Conservation (phyloP, 2,113 vertebrate genomes). For the Isurus oxyrinchus region DNA sequence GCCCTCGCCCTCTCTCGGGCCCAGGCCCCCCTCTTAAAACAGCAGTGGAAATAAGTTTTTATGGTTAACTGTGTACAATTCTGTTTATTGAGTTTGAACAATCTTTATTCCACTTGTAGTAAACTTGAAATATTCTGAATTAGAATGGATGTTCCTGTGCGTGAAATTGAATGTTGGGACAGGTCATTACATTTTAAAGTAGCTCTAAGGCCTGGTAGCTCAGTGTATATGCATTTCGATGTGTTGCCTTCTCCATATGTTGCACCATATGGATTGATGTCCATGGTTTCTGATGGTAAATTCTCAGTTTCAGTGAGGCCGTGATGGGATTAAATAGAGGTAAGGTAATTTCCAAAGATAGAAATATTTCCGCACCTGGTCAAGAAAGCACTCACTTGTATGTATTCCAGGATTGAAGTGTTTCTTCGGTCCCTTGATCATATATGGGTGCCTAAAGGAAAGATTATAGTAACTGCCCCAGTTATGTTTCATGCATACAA, state of each 20-base stretch:
- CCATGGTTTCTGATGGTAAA: not conserved
- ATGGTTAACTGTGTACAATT: not conserved
- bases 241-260: not conserved
- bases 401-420: not conserved
- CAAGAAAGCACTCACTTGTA: not conserved
- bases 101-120: not conserved
- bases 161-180: not conserved
- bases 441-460: not conserved
- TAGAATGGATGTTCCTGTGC: not conserved
- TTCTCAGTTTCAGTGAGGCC: not conserved
- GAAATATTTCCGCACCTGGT: not conserved
- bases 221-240: not conserved
- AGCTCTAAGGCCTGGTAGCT: not conserved
- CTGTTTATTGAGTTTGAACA: not conserved
- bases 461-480: not conserved
- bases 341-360: not conserved
- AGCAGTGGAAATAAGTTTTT: not conserved
- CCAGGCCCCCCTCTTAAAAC: too few relatives aligned
- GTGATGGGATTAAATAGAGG: not conserved
- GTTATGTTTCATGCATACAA: not conserved
- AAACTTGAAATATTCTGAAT: not conserved
- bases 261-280: not conserved
- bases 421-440: not conserved
- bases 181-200: not conserved
- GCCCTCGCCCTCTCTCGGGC: too few relatives aligned